phyloP scores from a whole-genome alignment of 2,113 vertebrate species.

The Phalacrocorax pelagicus region DNA sequence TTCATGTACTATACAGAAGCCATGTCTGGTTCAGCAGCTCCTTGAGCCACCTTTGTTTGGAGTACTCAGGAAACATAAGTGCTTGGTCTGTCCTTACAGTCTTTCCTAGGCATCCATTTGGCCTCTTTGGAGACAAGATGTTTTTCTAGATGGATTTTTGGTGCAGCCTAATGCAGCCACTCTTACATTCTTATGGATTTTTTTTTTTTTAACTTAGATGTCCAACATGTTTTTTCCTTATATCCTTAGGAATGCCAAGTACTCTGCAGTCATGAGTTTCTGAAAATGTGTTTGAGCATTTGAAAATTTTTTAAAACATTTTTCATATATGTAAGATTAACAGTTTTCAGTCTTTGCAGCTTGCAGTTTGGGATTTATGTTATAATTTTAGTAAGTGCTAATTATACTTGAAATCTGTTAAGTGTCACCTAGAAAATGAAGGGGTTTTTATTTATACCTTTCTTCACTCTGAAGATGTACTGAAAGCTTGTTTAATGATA shows the following conservation, averaged over 20 bases:
- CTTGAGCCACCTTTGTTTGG: background rate
- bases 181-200: background rate
- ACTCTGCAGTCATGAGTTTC: background rate
- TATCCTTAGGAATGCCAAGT: background rate
- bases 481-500: background rate
- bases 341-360: background rate
- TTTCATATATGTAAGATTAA: background rate
- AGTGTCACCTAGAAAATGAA: background rate
- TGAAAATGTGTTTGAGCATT: background rate
- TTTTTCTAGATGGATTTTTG: background rate
- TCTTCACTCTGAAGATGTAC: background rate
- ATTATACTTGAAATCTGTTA: background rate
- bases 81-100: background rate
- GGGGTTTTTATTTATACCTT: background rate
- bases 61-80: rapidly evolving
- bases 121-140: background rate
- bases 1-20: background rate
- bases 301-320: background rate
- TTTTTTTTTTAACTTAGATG: background rate
- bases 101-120: background rate
- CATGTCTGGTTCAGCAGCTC: background rate
- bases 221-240: background rate
- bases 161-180: background rate
- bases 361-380: background rate
- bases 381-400: background rate